phyloP scores from a whole-genome alignment of 2,888 invertebrate genomes.

The Ornithoptera alexandrae region DNA sequence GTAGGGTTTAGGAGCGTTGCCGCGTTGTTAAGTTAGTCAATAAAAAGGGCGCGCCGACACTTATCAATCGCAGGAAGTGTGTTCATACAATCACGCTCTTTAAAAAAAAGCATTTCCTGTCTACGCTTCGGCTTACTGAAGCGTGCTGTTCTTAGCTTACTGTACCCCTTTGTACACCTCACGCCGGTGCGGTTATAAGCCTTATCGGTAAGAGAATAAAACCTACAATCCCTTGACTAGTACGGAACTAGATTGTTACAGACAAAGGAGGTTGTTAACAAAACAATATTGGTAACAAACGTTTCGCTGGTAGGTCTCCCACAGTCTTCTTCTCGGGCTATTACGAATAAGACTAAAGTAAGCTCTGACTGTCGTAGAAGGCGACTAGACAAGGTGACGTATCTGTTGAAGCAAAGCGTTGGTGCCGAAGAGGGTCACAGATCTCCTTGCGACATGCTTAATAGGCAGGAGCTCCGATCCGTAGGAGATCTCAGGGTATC shows the following conservation, averaged over 20 bases:
- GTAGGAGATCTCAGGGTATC: too few species aligned
- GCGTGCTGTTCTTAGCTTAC: constrained; percentile 13
- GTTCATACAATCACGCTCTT: constrained; percentile 18
- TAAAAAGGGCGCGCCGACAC: constrained; percentile 17
- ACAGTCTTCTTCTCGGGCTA: too few species aligned
- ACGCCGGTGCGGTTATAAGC: constrained; percentile 2
- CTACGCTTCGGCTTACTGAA: constrained; percentile 25
- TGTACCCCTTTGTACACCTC: constrained; percentile 10
- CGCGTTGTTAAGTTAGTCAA: neutral
- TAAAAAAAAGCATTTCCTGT: constrained; percentile 25
- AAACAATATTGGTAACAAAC: constrained; percentile 5
- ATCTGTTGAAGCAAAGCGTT: too few species aligned
- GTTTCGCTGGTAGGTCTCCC: too few species aligned
- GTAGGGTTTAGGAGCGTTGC: neutral
- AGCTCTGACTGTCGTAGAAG: too few species aligned
- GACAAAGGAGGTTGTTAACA: constrained; percentile 9
- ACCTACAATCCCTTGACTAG: neutral
- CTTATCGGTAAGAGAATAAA: neutral
- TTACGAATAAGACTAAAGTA: too few species aligned
- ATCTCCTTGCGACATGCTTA: too few species aligned
- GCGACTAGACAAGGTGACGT: too few species aligned
- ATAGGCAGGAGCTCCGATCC: too few species aligned
- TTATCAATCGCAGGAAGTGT: constrained; percentile 27
- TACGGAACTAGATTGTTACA: neutral
- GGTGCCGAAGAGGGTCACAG: too few species aligned